Percentiles rank a stretch among this genome's conserved stretches.
phyloP scores from a whole-genome alignment of 2,797 vertebrate species.

The Menidia menidia region DNA sequence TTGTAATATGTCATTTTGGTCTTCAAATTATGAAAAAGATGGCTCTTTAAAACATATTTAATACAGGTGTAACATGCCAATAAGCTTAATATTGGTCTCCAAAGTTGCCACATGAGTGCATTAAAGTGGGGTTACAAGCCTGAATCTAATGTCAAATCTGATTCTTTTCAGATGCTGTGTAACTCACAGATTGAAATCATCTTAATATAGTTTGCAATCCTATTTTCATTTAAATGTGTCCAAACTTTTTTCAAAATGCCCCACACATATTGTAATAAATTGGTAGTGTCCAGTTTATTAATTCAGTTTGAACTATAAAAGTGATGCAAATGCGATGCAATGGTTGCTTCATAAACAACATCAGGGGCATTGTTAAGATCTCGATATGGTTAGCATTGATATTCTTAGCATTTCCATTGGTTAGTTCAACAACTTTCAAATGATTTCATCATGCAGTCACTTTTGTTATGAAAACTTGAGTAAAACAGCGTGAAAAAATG shows the following conservation, averaged over 20 bases:
- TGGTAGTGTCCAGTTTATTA: no score
- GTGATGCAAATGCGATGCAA: not conserved
- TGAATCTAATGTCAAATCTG: conserved; percentile 36
- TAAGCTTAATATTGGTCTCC: conserved; percentile 1
- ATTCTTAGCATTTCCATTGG: not conserved
- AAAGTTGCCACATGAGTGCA: conserved; percentile 51
- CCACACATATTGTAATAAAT: no score
- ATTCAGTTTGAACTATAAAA: not conserved
- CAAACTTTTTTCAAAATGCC: no score
- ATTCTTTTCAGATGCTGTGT: not conserved
- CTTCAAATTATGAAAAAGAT: not conserved
- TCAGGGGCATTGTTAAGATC: not conserved
- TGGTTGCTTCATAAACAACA: not conserved
- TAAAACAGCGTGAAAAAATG: not conserved
- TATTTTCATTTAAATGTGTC: no score
- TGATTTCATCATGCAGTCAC: no score
- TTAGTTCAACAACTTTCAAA: not conserved
- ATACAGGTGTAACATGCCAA: conserved; percentile 31
- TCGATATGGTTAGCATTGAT: not conserved
- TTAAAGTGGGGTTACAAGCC: conserved; percentile 55
- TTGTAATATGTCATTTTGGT: not conserved
- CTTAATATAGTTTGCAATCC: not conserved
- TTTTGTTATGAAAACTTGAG: not conserved
- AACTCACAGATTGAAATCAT: not conserved
- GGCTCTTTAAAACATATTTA: conserved; percentile 6